These are phyloP conservation scores for Leptopilina syphax DNA, from an alignment of 2,888 invertebrate genomes.

Conservation along the genomic window DNA sequence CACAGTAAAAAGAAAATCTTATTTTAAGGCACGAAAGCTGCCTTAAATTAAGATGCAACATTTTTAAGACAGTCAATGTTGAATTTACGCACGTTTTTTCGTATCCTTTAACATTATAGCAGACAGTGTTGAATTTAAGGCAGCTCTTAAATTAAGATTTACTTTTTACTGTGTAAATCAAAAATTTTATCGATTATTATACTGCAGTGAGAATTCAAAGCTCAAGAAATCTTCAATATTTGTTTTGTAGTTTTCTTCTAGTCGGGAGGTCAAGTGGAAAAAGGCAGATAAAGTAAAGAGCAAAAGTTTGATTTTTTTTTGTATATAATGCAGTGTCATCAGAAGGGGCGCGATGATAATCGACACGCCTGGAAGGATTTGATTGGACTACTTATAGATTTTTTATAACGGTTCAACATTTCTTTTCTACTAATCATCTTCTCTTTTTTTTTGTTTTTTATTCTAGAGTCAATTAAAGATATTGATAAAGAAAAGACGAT, in stretches of 20 bases:
- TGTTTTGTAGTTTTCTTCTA: slow-evolving; percentile 3
- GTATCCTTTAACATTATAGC: no score
- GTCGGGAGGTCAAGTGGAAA: slow-evolving; percentile 1
- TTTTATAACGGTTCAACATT: neutral
- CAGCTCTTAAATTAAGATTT: no score
- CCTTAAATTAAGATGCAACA: no score
- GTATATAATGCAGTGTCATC: neutral
- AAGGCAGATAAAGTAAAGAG: slow-evolving; percentile 6
- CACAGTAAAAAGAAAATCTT: no score
- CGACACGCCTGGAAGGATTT: neutral
- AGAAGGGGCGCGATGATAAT: neutral
- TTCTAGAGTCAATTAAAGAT: neutral
- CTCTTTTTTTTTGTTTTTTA: slow-evolving; percentile 1
- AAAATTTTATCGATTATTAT: slow-evolving; percentile 7
- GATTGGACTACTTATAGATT: slow-evolving; percentile 20
- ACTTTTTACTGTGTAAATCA: no score
- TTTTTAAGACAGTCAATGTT: no score
- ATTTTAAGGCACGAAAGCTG: no score
- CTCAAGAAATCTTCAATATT: neutral
- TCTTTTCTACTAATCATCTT: neutral
- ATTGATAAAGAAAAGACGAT: slow-evolving; percentile 3
- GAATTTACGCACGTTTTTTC: no score
- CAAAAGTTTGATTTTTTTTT: neutral
- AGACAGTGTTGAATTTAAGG: no score
- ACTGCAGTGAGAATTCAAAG: neutral